Evolutionary conservation across 2,797 vertebrate species (phyloP).

Genomic region (Microcaecilia unicolor): DNA sequence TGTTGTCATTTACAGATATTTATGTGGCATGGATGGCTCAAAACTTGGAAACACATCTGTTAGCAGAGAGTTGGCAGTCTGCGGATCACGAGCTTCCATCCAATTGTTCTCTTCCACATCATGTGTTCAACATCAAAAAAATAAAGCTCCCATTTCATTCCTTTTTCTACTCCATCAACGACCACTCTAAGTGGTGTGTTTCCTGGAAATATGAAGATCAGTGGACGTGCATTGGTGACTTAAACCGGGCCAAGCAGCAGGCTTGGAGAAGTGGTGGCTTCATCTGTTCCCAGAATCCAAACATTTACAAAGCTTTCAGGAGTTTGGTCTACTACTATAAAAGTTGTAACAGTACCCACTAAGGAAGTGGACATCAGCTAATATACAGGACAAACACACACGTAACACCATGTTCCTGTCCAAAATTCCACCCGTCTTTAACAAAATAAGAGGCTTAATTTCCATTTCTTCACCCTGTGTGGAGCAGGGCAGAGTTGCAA

Average conservation of each 20-base stretch:
- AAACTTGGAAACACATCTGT: conserved; percentile 61
- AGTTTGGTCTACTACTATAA: conserved; percentile 53
- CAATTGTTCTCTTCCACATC: conserved; percentile 78
- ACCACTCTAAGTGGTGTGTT: conserved; percentile 91
- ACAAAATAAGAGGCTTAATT: neutral
- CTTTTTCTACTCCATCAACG: conserved; percentile 59
- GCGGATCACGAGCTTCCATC: conserved; percentile 58
- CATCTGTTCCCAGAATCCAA: conserved; percentile 63
- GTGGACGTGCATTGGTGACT: conserved; percentile 80
- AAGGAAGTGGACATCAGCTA: no score
- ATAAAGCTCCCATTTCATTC: conserved; percentile 43
- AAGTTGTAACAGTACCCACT: no score
- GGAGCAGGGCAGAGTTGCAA: no score
- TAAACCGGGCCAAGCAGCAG: conserved; percentile 72
- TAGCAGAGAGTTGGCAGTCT: conserved; percentile 78
- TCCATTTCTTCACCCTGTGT: no score
- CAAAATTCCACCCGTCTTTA: neutral
- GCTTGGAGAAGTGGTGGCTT: conserved; percentile 74
- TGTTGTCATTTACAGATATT: conserved; percentile 64
- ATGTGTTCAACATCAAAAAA: conserved; percentile 68
- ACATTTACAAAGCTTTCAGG: conserved; percentile 72
- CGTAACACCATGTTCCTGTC: neutral
- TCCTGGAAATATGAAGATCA: conserved; percentile 44
- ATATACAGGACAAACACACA: no score
- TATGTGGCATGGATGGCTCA: conserved; percentile 82